Evolutionary conservation across 1,140 invertebrate genomes (phyloP), one percentile per base, ranked within the genome.

Genomic region (Dendrolimus kikuchii): DNA sequence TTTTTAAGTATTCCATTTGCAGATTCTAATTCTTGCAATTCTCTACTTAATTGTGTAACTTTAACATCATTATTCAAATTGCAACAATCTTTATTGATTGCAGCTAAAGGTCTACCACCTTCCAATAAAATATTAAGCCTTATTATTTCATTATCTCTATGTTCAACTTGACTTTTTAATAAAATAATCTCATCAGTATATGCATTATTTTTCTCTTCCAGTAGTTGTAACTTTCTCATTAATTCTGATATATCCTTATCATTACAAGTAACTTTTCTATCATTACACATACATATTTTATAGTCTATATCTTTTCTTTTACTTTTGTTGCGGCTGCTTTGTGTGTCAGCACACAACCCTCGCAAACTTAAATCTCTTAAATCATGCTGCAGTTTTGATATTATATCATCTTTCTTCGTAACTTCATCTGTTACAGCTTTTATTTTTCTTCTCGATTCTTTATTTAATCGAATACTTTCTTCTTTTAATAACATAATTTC

Each of bases 401-500:
- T 80, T 47, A 71, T 65, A 10, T 55, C 49, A 41, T 88, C 82
- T 63, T 86, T 82, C 53, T 68, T 74, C 45, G 64, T 55, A 46
- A 88, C 39, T 48, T 88, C 82, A 41, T 85, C 78, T 47, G 78
- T 71, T 7, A 87, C 41, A 42, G 56, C 40, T 64, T 81, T 86
- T 5, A 83, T 66, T 71, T 83, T 82, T 53, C 73, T 73, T 62
- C 73, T 80, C 36, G 47, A 64, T 38, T 86, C 80, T 52, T 76
- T 82, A 38, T 40, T 61, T 8, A 77, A 8, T 66, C 57, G 75
- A 38, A 70, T 49, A 57, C 66, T 68, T 50, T 90, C 86, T 77
- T 95, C 93, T 77, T 91, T 91, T 54, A 88, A 73, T 64, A 92
- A 87, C 48, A 94, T 88, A 38, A 93, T 75, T 67, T 92, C 89